Base-by-base conservation (phyloP, 2,888 invertebrate species). In the Colletes collaris region DNA sequence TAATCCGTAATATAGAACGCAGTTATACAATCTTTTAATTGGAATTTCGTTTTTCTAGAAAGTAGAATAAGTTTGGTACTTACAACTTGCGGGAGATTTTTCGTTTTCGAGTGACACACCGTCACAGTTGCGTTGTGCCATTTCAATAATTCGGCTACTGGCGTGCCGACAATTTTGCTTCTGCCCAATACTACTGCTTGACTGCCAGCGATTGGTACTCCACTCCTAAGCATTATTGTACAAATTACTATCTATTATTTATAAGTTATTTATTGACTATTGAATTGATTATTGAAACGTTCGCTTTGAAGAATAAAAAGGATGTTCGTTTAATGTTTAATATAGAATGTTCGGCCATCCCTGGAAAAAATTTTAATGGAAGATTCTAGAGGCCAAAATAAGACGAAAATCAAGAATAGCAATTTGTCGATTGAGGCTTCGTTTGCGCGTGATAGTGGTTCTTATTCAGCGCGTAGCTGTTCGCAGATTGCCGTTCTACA, bases 91-190 rank as follows among this genome's bases (percentile, higher is more conserved):
- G 95, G 95, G 78, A 99, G 93, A 93, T 98, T 95, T 89, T 95
- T 96, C 0, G 99, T 99, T 93, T 96, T 97, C 0, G 99, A 99
- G 93, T 99, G 99, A 90, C 99, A 99, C 52, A 98, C 95, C 0
- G 99, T 99, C 4, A 99, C 99, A 0, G 99, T 99, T 0, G 98
- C 99, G 93, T 99, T 95, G 87, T 98, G 96, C 99, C 99, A 99
- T 93, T 98, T 97, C 52, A 99, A 95, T 46, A 99, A 94, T 93
- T 99, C 98, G 0, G 99, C 95, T 81, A 97, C 97, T 0, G 99
- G 99, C 0, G 98, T 97, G 58, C 99, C 99, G 1, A 99, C 99
- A 91, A 99, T 99, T 93, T 99, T 98, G 92, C 99, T 99, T 86
- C 99, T 95, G 0, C 99, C 99, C 55, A 99, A 93, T 19, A 99